A percentile compares a stretch with the other conserved stretches of the same genome.
Conservation (phyloP, 2,113 vertebrate species). For the Sander vitreus region DNA sequence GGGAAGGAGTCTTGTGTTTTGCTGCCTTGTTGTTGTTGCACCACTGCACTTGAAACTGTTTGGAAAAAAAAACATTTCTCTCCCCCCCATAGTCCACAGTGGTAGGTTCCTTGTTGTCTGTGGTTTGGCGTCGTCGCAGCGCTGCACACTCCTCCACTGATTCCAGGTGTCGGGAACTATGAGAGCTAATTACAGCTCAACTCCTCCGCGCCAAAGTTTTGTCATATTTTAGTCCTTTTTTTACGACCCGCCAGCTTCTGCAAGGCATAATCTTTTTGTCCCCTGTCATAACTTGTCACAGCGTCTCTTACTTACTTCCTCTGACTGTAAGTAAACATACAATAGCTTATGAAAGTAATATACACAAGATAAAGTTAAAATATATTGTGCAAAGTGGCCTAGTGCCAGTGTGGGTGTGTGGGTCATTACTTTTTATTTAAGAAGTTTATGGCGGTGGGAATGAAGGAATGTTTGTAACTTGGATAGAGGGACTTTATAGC, state of each 20-base stretch:
- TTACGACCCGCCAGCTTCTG: slow-evolving; percentile 22
- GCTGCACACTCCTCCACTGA: background rate
- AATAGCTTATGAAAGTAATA: too few relatives aligned
- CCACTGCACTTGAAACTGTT: too few relatives aligned
- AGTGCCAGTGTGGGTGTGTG: too few relatives aligned
- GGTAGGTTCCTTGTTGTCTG: background rate
- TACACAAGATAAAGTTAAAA: too few relatives aligned
- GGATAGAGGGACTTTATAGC: too few relatives aligned
- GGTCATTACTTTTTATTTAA: too few relatives aligned
- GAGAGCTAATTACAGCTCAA: slow-evolving; percentile 52
- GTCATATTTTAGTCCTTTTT: slow-evolving; percentile 60
- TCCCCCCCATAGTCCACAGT: background rate
- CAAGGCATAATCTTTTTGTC: slow-evolving; percentile 37
- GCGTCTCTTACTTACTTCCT: background rate
- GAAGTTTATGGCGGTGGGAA: too few relatives aligned
- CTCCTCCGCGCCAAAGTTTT: slow-evolving; percentile 11
- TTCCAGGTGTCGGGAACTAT: slow-evolving; percentile 60
- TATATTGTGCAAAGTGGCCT: too few relatives aligned
- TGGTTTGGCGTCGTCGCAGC: background rate
- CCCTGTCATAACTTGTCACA: slow-evolving; percentile 47
- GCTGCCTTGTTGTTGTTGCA: too few relatives aligned
- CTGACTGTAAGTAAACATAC: background rate
- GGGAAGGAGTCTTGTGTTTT: too few relatives aligned
- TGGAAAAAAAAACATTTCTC: too few relatives aligned
- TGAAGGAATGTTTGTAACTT: too few relatives aligned